Evolutionary conservation across 2,113 vertebrate genomes (phyloP), one percentile per base, ranked within the genome.

Genomic region (Chaenocephalus aceratus): DNA sequence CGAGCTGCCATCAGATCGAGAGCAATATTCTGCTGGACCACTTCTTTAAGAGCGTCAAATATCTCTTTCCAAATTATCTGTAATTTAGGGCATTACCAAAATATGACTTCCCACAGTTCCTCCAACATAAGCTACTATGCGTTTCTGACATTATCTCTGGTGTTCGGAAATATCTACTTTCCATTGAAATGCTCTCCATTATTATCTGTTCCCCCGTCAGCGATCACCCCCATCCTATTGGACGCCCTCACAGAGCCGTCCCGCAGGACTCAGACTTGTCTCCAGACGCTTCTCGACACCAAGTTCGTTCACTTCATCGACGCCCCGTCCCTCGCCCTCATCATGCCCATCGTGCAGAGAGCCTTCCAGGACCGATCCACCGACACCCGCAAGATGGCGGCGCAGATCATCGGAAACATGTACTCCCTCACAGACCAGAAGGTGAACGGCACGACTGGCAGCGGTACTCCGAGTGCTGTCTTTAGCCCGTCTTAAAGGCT

Each of bases 261-360:
- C 60, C 96, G 95, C 77, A 97, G 94, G 94, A 99, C 98, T 5
- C 98, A 99, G 81, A 96, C 95, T 54, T 99, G 98, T 86, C 94
- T 99, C 89, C 98, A 99, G 90, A 99, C 97, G 2, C 93, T 99
- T 23, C 95, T 99, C 77, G 97, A 99, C 86, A 99, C 98, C 70
- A 99, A 99, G 84, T 99, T 99, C 91, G 98, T 99, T 10, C 98
- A 99, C 92, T 99, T 99, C 91, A 99, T 99, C 0, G 98, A 99
- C 1, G 98, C 98, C 0, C 97, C 98, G 0, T 99, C 98, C 9
- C 94, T 99, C 68, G 98, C 98, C 6, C 96, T 99, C 87, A 99
- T 99, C 93, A 99, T 99, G 98, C 98, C 98, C 44, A 99, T 99
- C 18, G 98, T 99, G 51, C 98, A 99, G 94, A 95, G 98, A 82